Conservation (phyloP, 2,888 invertebrate genomes). For the Melanophora roralis region DNA sequence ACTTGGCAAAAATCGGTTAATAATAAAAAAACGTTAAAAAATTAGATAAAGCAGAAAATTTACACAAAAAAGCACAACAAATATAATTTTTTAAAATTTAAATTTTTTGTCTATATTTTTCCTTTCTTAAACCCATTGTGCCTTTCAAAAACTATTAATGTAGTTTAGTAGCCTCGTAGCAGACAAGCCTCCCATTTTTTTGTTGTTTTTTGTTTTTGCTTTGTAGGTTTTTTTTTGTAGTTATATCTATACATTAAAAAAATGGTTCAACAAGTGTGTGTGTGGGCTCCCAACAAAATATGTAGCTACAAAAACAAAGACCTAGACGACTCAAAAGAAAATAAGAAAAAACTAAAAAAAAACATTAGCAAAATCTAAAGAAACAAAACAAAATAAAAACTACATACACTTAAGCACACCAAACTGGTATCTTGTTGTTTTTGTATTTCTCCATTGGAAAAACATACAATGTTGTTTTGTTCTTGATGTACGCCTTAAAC, state of each 20-base stretch:
- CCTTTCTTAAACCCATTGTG: slow-evolving; percentile 8
- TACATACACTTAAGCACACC: slow-evolving; percentile 7
- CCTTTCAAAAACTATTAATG: background rate
- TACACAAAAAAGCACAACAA: too few relatives aligned
- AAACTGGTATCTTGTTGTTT: slow-evolving; percentile 10
- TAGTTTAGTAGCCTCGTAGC: slow-evolving; percentile 47
- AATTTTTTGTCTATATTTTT: background rate
- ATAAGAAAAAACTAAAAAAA: background rate
- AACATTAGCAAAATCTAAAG: background rate
- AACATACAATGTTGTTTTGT: background rate
- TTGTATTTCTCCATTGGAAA: background rate
- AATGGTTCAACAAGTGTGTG: slow-evolving; percentile 51
- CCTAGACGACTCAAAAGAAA: background rate
- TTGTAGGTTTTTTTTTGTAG: slow-evolving; percentile 23
- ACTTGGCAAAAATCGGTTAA: too few relatives aligned
- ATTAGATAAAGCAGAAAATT: too few relatives aligned
- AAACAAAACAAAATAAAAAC: background rate
- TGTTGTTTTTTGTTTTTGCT: slow-evolving; percentile 11
- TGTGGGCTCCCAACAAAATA: slow-evolving; percentile 19
- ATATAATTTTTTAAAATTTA: too few relatives aligned
- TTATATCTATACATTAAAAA: background rate
- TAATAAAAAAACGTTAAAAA: too few relatives aligned
- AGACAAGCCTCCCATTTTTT: slow-evolving; percentile 39
- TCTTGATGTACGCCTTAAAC: background rate
- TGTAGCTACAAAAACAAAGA: background rate